Conservation (phyloP, 2,888 invertebrate species). For the Odontocerum albicorne region DNA sequence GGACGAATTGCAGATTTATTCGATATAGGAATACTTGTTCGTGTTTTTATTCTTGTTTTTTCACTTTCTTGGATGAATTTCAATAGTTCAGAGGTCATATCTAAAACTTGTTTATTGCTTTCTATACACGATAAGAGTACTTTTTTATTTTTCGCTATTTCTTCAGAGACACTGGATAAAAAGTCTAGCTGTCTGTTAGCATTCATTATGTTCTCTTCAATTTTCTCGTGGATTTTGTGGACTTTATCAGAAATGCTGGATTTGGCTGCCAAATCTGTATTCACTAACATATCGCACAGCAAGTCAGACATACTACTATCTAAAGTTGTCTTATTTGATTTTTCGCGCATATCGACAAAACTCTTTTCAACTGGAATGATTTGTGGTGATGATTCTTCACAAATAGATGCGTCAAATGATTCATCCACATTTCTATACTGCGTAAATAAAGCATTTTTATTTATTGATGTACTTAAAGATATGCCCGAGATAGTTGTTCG, state of each 20-base stretch:
- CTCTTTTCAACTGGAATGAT: slow-evolving; percentile 11
- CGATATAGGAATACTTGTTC: slow-evolving; percentile 4
- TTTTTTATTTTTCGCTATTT: slow-evolving; percentile 15
- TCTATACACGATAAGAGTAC: slow-evolving; percentile 2
- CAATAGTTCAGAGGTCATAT: slow-evolving; percentile 11
- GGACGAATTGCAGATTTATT: no score
- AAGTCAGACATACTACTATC: slow-evolving; percentile 16
- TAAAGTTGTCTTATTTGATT: neutral
- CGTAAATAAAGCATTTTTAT: slow-evolving; percentile 2
- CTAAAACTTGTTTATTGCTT: slow-evolving; percentile 10
- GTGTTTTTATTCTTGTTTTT: slow-evolving; percentile 2
- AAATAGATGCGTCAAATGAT: slow-evolving; percentile 21
- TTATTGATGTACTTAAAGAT: neutral
- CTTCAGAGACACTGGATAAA: neutral
- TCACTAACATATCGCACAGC: slow-evolving; percentile 16
- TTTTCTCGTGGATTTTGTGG: slow-evolving; percentile 6
- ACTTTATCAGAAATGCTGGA: slow-evolving; percentile 6
- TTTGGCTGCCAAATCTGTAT: slow-evolving; percentile 8
- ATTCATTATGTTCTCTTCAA: slow-evolving; percentile 8
- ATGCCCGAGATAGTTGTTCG: neutral
- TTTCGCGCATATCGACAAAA: slow-evolving; percentile 1
- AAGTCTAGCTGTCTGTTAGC: slow-evolving; percentile 2
- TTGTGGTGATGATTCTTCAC: slow-evolving; percentile 16
- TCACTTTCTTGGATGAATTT: neutral
- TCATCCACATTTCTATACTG: slow-evolving; percentile 25